A percentile compares a stretch with the other conserved stretches of the same genome.
Conservation (phyloP, 2,797 vertebrate genomes). For the Anabas testudineus region DNA sequence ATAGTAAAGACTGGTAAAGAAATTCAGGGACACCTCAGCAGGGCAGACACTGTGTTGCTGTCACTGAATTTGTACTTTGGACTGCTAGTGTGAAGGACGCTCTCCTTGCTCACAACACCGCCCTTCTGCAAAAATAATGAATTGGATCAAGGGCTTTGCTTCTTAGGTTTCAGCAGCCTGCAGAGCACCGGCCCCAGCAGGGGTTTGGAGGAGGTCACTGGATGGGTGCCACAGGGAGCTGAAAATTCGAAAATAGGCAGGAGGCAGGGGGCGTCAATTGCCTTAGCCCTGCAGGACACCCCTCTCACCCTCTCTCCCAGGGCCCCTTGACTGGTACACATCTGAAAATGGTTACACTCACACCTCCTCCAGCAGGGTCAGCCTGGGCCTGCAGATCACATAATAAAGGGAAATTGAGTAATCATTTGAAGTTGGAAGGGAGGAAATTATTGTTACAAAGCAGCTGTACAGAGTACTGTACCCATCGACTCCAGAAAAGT, state of each 20-base stretch:
- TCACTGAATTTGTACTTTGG: conserved; percentile 48
- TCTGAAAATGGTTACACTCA: conserved; percentile 84
- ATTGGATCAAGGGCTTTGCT: conserved; percentile 50
- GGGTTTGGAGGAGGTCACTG: conserved; percentile 69
- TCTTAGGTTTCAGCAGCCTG: conserved; percentile 74
- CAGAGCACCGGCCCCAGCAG: conserved; percentile 59
- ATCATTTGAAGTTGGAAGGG: conserved; percentile 76
- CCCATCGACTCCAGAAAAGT: conserved; percentile 15
- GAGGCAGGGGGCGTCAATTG: conserved; percentile 67
- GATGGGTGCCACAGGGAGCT: conserved; percentile 72
- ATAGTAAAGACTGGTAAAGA: conserved; percentile 57
- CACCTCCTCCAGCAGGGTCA: conserved; percentile 79
- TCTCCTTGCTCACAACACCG: conserved; percentile 51
- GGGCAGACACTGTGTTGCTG: conserved; percentile 61
- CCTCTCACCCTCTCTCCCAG: conserved; percentile 39
- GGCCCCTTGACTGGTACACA: conserved; percentile 72
- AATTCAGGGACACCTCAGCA: conserved; percentile 61
- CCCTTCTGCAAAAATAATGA: conserved; percentile 64
- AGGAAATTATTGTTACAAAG: conserved; percentile 73
- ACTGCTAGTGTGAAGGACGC: conserved; percentile 61
- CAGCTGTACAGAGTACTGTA: conserved; percentile 25
- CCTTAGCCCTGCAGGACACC: conserved; percentile 65
- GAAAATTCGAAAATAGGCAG: conserved; percentile 76
- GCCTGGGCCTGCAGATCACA: conserved; percentile 69
- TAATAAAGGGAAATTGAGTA: conserved; percentile 82